Evolutionary conservation across 2,113 vertebrate genomes (phyloP).

Genomic region (Labeo rohita): DNA sequence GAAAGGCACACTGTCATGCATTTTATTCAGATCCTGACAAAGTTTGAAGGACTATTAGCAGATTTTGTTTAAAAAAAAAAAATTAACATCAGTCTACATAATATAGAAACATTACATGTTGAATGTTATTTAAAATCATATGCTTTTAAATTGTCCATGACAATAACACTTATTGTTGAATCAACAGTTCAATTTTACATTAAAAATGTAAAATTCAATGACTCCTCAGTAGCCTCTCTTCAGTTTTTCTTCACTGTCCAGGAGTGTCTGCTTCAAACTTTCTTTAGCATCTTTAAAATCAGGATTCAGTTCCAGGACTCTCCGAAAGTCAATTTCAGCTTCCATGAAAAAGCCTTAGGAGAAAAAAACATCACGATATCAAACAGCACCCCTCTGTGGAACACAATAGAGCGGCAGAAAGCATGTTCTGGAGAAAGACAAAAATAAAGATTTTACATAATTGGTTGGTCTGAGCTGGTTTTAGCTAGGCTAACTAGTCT

Average conservation of each 20-base stretch:
- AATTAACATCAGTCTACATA: background rate
- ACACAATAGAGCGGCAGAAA: constrained; percentile 11
- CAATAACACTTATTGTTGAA: background rate
- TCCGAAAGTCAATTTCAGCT: constrained; percentile 88
- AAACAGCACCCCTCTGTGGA: background rate
- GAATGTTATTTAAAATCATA: background rate
- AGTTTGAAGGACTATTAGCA: background rate
- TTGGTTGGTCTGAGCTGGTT: background rate
- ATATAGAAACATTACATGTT: background rate
- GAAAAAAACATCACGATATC: background rate
- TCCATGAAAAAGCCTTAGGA: constrained; percentile 87
- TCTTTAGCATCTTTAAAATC: constrained; percentile 89
- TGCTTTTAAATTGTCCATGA: background rate
- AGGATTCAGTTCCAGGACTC: constrained; percentile 84
- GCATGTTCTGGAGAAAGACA: background rate
- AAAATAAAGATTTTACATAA: too few species aligned
- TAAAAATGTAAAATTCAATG: background rate
- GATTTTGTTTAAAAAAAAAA: background rate
- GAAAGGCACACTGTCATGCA: background rate
- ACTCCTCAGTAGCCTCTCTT: constrained; percentile 75
- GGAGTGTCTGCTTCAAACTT: constrained; percentile 86
- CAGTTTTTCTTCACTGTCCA: constrained; percentile 86
- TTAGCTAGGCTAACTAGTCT: background rate
- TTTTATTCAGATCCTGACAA: background rate
- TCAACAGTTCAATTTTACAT: background rate